A percentile compares a stretch with the other conserved stretches of the same genome.
Evolutionary conservation across 2,888 invertebrate genomes (phyloP).

Genomic region (Cynaeus angustus): DNA sequence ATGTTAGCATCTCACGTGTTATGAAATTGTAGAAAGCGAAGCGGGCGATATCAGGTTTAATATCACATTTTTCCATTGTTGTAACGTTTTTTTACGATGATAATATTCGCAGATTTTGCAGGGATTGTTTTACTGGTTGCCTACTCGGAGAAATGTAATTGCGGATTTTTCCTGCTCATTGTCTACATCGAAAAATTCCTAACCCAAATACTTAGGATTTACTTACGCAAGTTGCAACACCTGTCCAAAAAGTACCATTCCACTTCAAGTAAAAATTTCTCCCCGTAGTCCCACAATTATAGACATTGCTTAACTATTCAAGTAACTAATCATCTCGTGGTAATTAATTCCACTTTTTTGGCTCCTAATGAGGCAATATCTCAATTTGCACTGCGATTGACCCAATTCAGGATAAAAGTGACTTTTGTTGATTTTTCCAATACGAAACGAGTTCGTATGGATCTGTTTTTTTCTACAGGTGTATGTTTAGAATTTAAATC

Average conservation of each 20-base stretch:
- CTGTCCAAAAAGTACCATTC: not conserved
- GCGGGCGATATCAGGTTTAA: too few relatives aligned
- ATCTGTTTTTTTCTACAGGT: too few relatives aligned
- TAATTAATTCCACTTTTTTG: conserved; percentile 7
- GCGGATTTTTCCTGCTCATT: not conserved
- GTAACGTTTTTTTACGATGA: too few relatives aligned
- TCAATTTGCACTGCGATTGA: not conserved
- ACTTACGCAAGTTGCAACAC: too few relatives aligned
- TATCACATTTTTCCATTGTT: too few relatives aligned
- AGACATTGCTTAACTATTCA: not conserved
- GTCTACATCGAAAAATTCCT: not conserved
- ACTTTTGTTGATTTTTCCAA: not conserved
- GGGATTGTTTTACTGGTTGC: not conserved
- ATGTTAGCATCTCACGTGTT: not conserved
- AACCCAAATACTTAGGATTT: conserved; percentile 2
- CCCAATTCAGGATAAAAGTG: not conserved
- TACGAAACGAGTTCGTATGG: not conserved
- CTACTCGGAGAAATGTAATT: not conserved
- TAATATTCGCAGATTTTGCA: too few relatives aligned
- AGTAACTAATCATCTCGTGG: conserved; percentile 6
- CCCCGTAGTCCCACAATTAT: not conserved
- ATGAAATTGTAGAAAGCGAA: too few relatives aligned
- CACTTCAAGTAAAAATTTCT: conserved; percentile 1
- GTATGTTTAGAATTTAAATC: not conserved
- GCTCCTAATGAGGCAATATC: conserved; percentile 7